A percentile compares a stretch with the other conserved stretches of the same genome.
Conservation (phyloP, 2,797 vertebrate species). For the Chloroceryle amazona region DNA sequence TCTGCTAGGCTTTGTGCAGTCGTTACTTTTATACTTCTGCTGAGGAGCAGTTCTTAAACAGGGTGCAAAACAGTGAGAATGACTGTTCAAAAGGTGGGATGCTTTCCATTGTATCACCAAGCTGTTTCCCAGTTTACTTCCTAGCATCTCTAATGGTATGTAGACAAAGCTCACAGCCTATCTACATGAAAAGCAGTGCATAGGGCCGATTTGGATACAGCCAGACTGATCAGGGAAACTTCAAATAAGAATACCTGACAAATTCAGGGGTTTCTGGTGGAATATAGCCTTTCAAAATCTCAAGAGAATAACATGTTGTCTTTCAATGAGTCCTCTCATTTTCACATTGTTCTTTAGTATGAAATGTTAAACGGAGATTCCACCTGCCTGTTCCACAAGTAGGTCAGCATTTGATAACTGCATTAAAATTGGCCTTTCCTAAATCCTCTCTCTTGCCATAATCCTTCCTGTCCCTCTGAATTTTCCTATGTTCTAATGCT, state of each 20-base stretch:
- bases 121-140: background rate
- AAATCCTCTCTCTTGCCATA: constrained; percentile 31
- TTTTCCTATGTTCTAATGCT: background rate
- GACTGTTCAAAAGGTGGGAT: background rate
- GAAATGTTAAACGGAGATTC: constrained; percentile 28
- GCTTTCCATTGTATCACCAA: background rate
- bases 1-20: background rate
- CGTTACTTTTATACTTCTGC: background rate
- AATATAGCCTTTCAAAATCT: background rate
- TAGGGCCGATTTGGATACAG: background rate
- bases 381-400: constrained; percentile 58
- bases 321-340: constrained; percentile 44
- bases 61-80: background rate
- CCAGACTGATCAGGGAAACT: background rate
- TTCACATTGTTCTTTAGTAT: constrained; percentile 36
- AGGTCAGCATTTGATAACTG: constrained; percentile 66
- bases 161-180: background rate
- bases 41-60: background rate
- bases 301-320: background rate
- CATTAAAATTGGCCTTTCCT: constrained; percentile 44
- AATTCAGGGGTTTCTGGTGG: background rate
- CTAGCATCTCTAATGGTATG: background rate
- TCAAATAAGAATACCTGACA: constrained; percentile 26
- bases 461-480: constrained; percentile 26
- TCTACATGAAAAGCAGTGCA: background rate